phyloP scores from a whole-genome alignment of 2,888 invertebrate genomes.

The Parthenolecanium corni region DNA sequence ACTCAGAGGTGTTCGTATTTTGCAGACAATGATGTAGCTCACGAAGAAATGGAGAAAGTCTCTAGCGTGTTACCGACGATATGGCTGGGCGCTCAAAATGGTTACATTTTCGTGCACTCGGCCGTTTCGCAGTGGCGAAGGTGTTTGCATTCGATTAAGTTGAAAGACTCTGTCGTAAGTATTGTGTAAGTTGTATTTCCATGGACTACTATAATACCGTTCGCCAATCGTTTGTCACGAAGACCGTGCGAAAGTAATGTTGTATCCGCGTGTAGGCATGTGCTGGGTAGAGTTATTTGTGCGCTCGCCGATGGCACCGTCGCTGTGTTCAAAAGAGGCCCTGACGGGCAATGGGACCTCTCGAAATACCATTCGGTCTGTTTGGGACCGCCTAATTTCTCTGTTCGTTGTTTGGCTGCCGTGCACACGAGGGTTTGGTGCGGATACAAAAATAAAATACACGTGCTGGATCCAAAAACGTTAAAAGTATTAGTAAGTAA shows the following conservation, averaged over 20 bases:
- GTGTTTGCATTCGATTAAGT: slow-evolving; percentile 71
- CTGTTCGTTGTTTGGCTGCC: slow-evolving; percentile 79
- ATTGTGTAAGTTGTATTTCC: slow-evolving; percentile 60
- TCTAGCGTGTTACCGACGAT: slow-evolving; percentile 93
- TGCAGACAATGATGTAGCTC: slow-evolving; percentile 34
- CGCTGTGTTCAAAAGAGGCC: slow-evolving; percentile 68
- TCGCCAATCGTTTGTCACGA: neutral
- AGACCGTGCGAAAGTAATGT: no score
- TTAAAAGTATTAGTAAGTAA: slow-evolving; percentile 51
- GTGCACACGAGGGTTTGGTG: slow-evolving; percentile 91
- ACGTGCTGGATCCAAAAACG: slow-evolving; percentile 79
- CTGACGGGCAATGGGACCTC: slow-evolving; percentile 91
- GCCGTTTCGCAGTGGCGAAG: slow-evolving; percentile 85
- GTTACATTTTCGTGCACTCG: slow-evolving; percentile 90
- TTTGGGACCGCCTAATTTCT: slow-evolving; percentile 74
- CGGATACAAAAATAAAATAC: slow-evolving; percentile 91
- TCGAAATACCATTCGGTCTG: slow-evolving; percentile 81
- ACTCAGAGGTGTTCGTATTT: no score
- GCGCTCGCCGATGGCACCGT: slow-evolving; percentile 91
- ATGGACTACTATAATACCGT: neutral
- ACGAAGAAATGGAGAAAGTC: slow-evolving; percentile 49
- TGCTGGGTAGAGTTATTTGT: slow-evolving; percentile 83
- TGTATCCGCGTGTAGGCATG: slow-evolving; percentile 51
- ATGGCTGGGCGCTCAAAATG: slow-evolving; percentile 97
- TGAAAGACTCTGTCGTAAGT: slow-evolving; percentile 85